Evolutionary conservation across 2,797 vertebrate genomes (phyloP).

Genomic region (Anabas testudineus): DNA sequence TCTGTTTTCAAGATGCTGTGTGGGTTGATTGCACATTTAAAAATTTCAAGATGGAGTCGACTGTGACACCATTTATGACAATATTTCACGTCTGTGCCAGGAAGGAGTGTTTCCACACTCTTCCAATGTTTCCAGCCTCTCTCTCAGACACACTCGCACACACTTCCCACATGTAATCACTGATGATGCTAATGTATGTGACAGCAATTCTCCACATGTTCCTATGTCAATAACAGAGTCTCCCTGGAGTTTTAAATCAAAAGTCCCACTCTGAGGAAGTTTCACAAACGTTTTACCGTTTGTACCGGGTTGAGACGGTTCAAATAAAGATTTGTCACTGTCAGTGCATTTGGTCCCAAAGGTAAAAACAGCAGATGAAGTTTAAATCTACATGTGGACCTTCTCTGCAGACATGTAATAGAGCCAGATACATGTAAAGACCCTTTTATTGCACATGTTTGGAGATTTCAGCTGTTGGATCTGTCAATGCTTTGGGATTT

Average conservation of each 20-base stretch:
- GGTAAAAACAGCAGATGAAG: conserved; percentile 3
- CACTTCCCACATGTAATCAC: background rate
- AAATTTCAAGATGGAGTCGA: conserved; percentile 60
- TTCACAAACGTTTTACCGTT: conserved; percentile 7
- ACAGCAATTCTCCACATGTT: conserved; percentile 42
- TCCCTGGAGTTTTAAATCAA: conserved; percentile 33
- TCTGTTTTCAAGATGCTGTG: conserved; percentile 73
- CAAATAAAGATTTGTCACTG: conserved; percentile 7
- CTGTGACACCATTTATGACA: conserved; percentile 43
- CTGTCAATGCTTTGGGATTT: background rate
- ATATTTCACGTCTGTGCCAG: conserved; percentile 37
- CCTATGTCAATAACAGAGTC: conserved; percentile 5
- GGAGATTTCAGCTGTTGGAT: background rate
- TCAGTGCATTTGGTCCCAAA: conserved; percentile 1
- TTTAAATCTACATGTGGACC: background rate
- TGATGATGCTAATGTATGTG: conserved; percentile 46
- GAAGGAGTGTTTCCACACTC: conserved; percentile 21
- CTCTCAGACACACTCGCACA: conserved; percentile 1
- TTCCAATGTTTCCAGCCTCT: conserved; percentile 16
- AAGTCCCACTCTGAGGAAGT: conserved; percentile 23
- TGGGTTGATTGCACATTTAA: conserved; percentile 60
- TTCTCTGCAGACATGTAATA: conserved; percentile 4
- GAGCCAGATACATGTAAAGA: conserved; percentile 7
- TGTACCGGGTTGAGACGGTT: background rate
- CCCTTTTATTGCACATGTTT: background rate